A percentile compares a stretch with the other conserved stretches of the same genome.
These are phyloP conservation scores for Neodiprion virginianus DNA, from an alignment of 1,140 invertebrate species.

Conservation along the genomic window DNA sequence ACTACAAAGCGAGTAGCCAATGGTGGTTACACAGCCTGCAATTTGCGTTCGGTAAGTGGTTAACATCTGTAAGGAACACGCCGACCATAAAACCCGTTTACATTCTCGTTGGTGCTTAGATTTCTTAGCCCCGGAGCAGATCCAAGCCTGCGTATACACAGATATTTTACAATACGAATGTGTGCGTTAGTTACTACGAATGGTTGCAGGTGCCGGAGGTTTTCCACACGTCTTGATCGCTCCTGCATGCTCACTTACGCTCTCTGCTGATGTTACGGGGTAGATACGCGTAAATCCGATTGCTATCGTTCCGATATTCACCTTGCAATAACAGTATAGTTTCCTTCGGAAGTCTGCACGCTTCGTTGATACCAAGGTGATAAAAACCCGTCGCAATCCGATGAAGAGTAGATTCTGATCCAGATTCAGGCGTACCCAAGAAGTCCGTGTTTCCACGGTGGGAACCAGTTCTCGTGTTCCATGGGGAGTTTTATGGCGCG, in stretches of 20 bases:
- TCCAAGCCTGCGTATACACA: too few relatives aligned
- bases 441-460: conserved; percentile 14
- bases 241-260: too few relatives aligned
- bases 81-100: conserved; percentile 20
- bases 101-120: conserved; percentile 31
- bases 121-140: conserved; percentile 32
- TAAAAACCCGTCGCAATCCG: conserved; percentile 18
- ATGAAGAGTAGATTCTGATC: too few relatives aligned
- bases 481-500: conserved; percentile 32
- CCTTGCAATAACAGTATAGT: background rate
- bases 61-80: conserved; percentile 40
- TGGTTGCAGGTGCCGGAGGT: too few relatives aligned
- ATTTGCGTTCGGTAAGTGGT: conserved; percentile 50
- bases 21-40: conserved; percentile 29
- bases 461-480: conserved; percentile 32
- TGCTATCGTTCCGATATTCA: conserved; percentile 13
- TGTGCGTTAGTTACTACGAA: too few relatives aligned
- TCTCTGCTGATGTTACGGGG: too few relatives aligned
- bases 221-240: too few relatives aligned
- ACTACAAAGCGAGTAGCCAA: conserved; percentile 20
- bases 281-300: conserved; percentile 12
- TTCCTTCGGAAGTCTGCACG: conserved; percentile 7
- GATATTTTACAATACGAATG: too few relatives aligned
- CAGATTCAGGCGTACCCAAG: too few relatives aligned
- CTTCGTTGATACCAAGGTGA: conserved; percentile 19